phyloP scores from a whole-genome alignment of 2,888 invertebrate species.

The Drosophila merina region DNA sequence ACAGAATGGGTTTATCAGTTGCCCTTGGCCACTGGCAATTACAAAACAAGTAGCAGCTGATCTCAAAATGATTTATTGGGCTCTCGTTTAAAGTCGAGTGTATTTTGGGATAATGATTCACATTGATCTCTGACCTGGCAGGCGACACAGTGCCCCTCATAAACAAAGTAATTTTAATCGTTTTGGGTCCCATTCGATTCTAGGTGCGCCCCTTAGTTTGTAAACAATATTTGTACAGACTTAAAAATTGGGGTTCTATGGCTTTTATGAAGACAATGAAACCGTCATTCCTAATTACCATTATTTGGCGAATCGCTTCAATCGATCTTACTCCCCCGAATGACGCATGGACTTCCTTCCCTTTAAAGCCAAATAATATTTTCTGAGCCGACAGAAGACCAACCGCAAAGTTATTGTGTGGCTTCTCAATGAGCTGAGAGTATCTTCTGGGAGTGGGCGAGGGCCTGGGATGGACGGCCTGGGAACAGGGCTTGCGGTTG shows the following conservation, averaged over 20 bases:
- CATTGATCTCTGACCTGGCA: slow-evolving; percentile 63
- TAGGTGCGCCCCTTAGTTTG: slow-evolving; percentile 54
- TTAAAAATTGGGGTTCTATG: neutral
- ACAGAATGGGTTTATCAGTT: slow-evolving; percentile 22
- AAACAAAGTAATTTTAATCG: slow-evolving; percentile 36
- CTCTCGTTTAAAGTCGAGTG: slow-evolving; percentile 42
- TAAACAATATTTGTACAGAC: slow-evolving; percentile 25
- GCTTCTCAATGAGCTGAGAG: slow-evolving; percentile 53
- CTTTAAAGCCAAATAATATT: slow-evolving; percentile 21
- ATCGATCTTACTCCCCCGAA: slow-evolving; percentile 34
- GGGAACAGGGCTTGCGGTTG: slow-evolving; percentile 20
- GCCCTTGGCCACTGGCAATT: slow-evolving; percentile 40
- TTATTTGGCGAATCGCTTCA: slow-evolving; percentile 49
- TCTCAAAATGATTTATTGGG: slow-evolving; percentile 63
- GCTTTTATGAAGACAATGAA: slow-evolving; percentile 3
- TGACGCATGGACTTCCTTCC: slow-evolving; percentile 56
- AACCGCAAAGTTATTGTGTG: slow-evolving; percentile 68
- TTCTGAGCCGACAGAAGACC: slow-evolving; percentile 33
- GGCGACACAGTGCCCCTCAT: slow-evolving; percentile 33
- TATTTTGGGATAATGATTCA: slow-evolving; percentile 63
- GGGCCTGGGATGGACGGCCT: neutral
- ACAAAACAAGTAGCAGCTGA: slow-evolving; percentile 31
- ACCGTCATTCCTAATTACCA: slow-evolving; percentile 42
- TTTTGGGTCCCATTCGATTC: slow-evolving; percentile 3
- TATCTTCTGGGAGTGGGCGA: slow-evolving; percentile 30